These are phyloP conservation scores for Microplitis manilae DNA, from an alignment of 2,888 invertebrate genomes.

Conservation along the genomic window DNA sequence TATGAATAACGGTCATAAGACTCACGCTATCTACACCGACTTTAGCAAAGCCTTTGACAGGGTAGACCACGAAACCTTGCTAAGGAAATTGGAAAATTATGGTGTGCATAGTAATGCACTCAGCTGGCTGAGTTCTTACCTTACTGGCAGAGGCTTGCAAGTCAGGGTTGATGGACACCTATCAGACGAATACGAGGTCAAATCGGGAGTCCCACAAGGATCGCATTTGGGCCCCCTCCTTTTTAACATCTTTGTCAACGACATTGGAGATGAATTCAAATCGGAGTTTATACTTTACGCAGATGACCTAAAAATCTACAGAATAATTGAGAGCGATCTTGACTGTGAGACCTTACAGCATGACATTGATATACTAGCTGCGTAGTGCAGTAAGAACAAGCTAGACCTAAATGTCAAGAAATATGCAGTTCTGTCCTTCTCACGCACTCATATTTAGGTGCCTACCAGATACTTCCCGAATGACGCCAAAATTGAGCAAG, in stretches of 20 bases:
- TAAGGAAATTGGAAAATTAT: not conserved
- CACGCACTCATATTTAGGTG: not conserved
- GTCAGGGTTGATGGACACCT: not conserved
- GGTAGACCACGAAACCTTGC: not conserved
- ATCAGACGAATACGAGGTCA: not conserved
- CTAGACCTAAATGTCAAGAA: not conserved
- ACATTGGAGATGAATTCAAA: not conserved
- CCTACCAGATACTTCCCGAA: not conserved
- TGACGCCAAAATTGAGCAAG: not conserved
- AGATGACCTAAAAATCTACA: constrained; percentile 8
- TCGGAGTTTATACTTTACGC: not conserved
- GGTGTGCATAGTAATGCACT: constrained; percentile 3
- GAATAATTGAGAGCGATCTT: not conserved
- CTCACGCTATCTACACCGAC: constrained; percentile 10
- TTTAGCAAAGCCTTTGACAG: constrained; percentile 16
- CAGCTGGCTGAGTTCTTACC: not conserved
- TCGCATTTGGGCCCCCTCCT: not conserved
- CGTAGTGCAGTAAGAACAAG: not conserved
- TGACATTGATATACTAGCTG: not conserved
- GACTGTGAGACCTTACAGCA: not conserved
- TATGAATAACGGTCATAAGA: not conserved
- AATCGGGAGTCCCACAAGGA: not conserved
- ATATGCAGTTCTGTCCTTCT: not conserved
- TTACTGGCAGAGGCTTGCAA: not conserved
- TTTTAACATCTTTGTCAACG: constrained; percentile 15